A percentile compares a stretch with the other conserved stretches of the same genome.
phyloP scores from a whole-genome alignment of 2,797 vertebrate species.

The Mastacembelus armatus region DNA sequence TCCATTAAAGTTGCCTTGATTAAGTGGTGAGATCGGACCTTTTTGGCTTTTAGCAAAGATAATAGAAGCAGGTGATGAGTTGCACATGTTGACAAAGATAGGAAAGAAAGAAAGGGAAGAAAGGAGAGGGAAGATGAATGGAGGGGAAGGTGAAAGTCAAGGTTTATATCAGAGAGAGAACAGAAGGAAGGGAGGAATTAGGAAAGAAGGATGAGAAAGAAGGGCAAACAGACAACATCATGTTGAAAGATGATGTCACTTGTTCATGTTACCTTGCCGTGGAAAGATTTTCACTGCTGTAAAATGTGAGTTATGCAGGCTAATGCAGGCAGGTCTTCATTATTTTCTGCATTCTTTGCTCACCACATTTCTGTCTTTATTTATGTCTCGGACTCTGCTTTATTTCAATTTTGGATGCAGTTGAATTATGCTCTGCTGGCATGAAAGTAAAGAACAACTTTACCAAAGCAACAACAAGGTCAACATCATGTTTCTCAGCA shows the following conservation, averaged over 20 bases:
- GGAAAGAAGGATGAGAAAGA: conserved; percentile 8
- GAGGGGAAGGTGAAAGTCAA: conserved; percentile 18
- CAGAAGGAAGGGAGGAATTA: background rate
- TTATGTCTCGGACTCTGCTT: conserved; percentile 46
- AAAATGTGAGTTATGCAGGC: conserved; percentile 38
- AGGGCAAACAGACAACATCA: conserved; percentile 5
- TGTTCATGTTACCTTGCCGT: conserved; percentile 24
- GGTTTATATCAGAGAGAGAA: conserved; percentile 26
- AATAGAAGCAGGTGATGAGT: conserved; percentile 57
- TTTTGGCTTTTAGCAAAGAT: conserved; percentile 59
- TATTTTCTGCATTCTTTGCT: conserved; percentile 52
- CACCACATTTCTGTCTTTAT: conserved; percentile 40
- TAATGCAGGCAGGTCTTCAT: conserved; percentile 53
- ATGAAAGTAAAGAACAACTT: conserved; percentile 25
- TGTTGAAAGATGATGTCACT: conserved; percentile 37
- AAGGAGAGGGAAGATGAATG: background rate
- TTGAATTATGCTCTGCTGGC: conserved; percentile 15
- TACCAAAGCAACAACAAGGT: conserved; percentile 10
- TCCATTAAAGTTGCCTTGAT: conserved; percentile 61
- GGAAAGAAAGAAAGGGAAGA: conserved; percentile 28
- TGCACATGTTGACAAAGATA: conserved; percentile 69
- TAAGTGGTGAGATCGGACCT: conserved; percentile 58
- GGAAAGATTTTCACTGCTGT: conserved; percentile 38
- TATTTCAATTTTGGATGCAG: conserved; percentile 34
- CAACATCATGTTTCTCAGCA: conserved; percentile 21